Evolutionary conservation across 1,140 invertebrate genomes (phyloP), one percentile per base, ranked within the genome.

Genomic region (Plectus sambesii): DNA sequence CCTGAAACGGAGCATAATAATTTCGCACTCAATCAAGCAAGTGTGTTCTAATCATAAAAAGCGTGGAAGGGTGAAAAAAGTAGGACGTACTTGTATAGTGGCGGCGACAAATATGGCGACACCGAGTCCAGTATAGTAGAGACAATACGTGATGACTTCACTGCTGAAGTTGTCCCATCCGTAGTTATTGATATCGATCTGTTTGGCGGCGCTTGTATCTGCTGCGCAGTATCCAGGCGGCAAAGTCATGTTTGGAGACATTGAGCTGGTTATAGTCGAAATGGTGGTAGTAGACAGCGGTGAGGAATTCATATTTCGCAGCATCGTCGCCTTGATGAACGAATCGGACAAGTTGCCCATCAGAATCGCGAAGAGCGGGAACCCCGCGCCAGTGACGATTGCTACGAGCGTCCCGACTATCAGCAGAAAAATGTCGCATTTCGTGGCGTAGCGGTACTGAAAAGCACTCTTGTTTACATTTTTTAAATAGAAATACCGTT

Each of bases 1-100:
- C 63, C 45, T 70, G 61, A 17, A 59, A 30, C n/a, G n/a, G n/a
- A 55, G 68, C 69, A 0, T 59, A 62, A 24, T 56, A 33, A 2
- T 68, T 30, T 29, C 25, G 6, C 12, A 26, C 42, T 5, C 17
- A n/a, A 12, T 24, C 12, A n/a, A 46, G 19, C 20, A 29, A 22
- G 19, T 25, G 35, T 38, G 36, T 43, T 2, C 22, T 40, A n/a
- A n/a, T n/a, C n/a, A n/a, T n/a, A n/a, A n/a, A n/a, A n/a, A n/a
- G n/a, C n/a, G n/a, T n/a, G n/a, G n/a, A n/a, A n/a, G n/a, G n/a
- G 5, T 12, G 30, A 46, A 46, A 46, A 6, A 0, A 19, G 23
- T 46, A n/a, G 19, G n/a, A 50, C 40, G 17, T 39, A 56, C 55
- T 40, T 57, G 55, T 19, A 57, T 40, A 5, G 47, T 36, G 2